A percentile compares a stretch with the other conserved stretches of the same genome.
These are phyloP conservation scores for Agrotis ipsilon DNA, from an alignment of 2,888 invertebrate species.

Conservation along the genomic window DNA sequence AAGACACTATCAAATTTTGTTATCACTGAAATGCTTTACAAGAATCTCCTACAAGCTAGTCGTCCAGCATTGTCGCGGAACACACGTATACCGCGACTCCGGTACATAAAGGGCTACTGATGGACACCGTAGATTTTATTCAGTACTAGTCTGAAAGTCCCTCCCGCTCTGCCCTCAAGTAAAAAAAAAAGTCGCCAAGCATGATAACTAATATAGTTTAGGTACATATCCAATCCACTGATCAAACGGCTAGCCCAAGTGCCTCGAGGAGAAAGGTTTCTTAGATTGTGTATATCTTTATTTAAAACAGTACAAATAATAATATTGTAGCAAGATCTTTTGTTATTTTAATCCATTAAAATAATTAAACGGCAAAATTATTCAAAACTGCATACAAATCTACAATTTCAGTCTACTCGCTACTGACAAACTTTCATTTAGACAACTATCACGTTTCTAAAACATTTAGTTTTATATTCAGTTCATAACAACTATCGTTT, in stretches of 20 bases:
- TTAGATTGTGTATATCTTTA: not conserved
- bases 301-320: slow-evolving; percentile 8
- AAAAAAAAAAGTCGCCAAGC: no score
- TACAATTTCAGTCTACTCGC: slow-evolving; percentile 18
- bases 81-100: no score
- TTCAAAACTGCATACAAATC: slow-evolving; percentile 15
- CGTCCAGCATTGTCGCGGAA: no score
- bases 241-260: not conserved
- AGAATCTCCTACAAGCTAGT: no score
- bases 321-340: slow-evolving; percentile 20
- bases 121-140: no score
- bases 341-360: slow-evolving; percentile 26
- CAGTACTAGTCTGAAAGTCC: no score
- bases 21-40: no score
- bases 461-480: slow-evolving; percentile 36
- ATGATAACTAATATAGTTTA: no score
- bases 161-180: no score
- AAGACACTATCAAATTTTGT: no score
- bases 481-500: slow-evolving; percentile 28
- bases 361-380: slow-evolving; percentile 38
- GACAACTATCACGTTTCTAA: slow-evolving; percentile 26
- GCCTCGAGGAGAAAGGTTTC: slow-evolving; percentile 1
- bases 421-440: slow-evolving; percentile 35
- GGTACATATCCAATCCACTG: no score
- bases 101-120: no score